A percentile compares a stretch with the other conserved stretches of the same genome.
phyloP scores from a whole-genome alignment of 2,888 invertebrate species.

The Ochropleura leucogaster region DNA sequence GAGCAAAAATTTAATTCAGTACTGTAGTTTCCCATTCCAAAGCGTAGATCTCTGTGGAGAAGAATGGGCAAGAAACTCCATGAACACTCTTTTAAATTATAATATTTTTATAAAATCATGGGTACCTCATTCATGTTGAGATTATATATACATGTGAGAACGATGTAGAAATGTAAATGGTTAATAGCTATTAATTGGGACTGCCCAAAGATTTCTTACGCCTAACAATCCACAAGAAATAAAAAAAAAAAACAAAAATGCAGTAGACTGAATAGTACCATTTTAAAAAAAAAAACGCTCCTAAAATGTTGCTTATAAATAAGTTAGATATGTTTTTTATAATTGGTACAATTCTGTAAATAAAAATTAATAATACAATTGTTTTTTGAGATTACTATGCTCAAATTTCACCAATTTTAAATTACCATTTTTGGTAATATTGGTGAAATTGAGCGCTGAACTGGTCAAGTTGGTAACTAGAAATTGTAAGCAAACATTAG shows the following conservation, averaged over 20 bases:
- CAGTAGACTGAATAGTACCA: slow-evolving; percentile 12
- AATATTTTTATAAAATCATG: too few relatives aligned
- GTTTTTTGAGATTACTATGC: slow-evolving; percentile 45
- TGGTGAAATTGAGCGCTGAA: slow-evolving; percentile 24
- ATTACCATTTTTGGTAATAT: slow-evolving; percentile 29
- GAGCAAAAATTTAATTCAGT: too few relatives aligned
- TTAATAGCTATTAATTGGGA: too few relatives aligned
- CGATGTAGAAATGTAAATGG: too few relatives aligned
- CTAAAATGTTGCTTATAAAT: slow-evolving; percentile 30
- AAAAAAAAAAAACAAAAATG: slow-evolving; percentile 17
- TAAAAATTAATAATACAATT: slow-evolving; percentile 21
- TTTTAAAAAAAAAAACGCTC: slow-evolving; percentile 27
- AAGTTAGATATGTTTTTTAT: slow-evolving; percentile 19
- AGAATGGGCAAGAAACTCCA: too few relatives aligned
- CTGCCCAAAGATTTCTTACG: too few relatives aligned
- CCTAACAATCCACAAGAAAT: too few relatives aligned
- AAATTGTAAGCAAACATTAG: neutral
- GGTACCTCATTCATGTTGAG: too few relatives aligned
- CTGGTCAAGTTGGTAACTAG: slow-evolving; percentile 17
- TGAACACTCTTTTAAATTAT: too few relatives aligned
- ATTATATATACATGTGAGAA: too few relatives aligned
- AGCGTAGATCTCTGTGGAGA: too few relatives aligned
- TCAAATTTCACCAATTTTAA: slow-evolving; percentile 35
- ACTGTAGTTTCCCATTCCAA: too few relatives aligned
- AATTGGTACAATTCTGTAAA: slow-evolving; percentile 30